Percentiles rank a stretch among this genome's conserved stretches.
Conservation (phyloP, 1,140 invertebrate species). For the Diorhabda carinulata region DNA sequence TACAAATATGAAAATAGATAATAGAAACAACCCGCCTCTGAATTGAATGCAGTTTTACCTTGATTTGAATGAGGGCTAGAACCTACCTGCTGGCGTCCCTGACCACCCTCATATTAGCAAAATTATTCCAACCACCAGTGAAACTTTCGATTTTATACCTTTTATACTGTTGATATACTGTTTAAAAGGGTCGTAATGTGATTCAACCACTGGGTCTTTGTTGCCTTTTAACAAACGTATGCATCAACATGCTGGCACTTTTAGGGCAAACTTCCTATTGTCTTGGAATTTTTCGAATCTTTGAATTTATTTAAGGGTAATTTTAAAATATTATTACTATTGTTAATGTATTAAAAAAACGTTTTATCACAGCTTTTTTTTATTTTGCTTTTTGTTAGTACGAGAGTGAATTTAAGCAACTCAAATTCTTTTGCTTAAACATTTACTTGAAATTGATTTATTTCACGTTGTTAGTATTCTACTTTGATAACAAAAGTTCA, state of each 20-base stretch:
- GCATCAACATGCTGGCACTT: slow-evolving; percentile 5
- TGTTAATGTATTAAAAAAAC: too few species aligned
- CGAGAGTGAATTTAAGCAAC: too few species aligned
- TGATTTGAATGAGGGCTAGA: slow-evolving; percentile 20
- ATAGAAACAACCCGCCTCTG: too few species aligned
- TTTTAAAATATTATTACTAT: background rate
- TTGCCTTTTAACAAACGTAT: slow-evolving; percentile 8
- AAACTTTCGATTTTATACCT: slow-evolving; percentile 22
- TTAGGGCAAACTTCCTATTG: background rate
- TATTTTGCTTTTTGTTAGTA: too few species aligned
- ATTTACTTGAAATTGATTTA: too few species aligned
- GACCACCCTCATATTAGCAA: slow-evolving; percentile 22
- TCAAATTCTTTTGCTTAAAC: too few species aligned
- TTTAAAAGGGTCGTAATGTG: slow-evolving; percentile 11
- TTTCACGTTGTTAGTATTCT: too few species aligned
- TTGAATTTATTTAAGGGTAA: background rate
- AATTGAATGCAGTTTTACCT: slow-evolving; percentile 8
- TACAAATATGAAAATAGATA: too few species aligned
- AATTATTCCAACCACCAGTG: slow-evolving; percentile 2
- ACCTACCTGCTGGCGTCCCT: slow-evolving; percentile 14
- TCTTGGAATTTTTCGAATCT: background rate
- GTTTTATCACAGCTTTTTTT: too few species aligned
- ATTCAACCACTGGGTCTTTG: slow-evolving; percentile 13
- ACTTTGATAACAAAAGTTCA: too few species aligned
- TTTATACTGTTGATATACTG: slow-evolving; percentile 12